Base-by-base conservation (phyloP, 2,113 vertebrate species). In the Zootoca vivipara region DNA sequence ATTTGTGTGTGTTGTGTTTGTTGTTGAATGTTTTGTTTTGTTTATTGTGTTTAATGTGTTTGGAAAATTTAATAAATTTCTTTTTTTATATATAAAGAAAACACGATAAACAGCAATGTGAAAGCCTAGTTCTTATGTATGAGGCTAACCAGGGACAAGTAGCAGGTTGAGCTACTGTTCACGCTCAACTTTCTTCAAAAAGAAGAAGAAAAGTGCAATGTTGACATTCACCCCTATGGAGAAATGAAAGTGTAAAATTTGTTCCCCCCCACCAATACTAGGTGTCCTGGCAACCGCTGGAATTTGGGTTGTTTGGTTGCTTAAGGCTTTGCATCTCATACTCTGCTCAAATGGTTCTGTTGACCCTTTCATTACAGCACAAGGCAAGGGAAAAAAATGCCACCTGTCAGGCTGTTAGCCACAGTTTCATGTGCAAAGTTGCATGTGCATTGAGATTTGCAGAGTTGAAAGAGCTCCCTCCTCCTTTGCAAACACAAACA, bases 401-500 rank as follows among this genome's bases (percentile, higher is more conserved):
- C 30, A 82, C 62, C 52, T 46, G 46, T 24, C 67, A 82, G 35
- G 42, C 67, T 84, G 35, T 7, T 38, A 10, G 24, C 65, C 1
- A 1, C 4, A 78, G 73, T 15, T 64, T 10, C 46, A 3, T 52
- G 46, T 52, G 46, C 9, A 52, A 52, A 52, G 46, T 12, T 52
- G 10, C 46, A 52, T 52, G 46, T 12, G 10, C 46, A 12, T 52
- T 52, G 46, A 52, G 46, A 52, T 52, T 52, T 78, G 83, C 67
- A 4, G 58, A 75, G 78, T n/a, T 75, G 35, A 73, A 88, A 2
- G 6, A 69, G 20, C 73, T 89, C 89, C 7, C 28, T 67, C n/a
- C n/a, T 89, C 46, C 69, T 90, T 90, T 87, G 92, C 87, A 95
- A 90, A 22, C 46, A 90, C 73, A 56, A 58, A 83, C 2, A 64